Conservation (phyloP, 2,888 invertebrate genomes). For the Spialia ferax region DNA sequence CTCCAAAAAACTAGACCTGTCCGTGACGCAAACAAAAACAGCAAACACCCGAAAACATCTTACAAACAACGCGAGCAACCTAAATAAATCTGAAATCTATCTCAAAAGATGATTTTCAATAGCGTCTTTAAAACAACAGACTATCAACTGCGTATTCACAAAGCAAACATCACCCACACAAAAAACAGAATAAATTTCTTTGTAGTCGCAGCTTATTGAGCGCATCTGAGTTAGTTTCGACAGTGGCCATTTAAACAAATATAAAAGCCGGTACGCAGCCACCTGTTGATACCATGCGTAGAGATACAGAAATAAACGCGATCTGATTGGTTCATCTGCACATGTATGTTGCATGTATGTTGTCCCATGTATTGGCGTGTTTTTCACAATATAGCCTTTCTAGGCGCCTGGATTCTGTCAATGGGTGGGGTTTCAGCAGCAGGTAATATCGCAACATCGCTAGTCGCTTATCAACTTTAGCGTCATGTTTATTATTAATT, state of each 20-base stretch:
- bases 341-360: constrained; percentile 8
- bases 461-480: no score
- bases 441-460: no score
- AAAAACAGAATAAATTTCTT: constrained; percentile 38
- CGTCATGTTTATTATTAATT: no score
- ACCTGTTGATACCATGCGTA: constrained; percentile 38
- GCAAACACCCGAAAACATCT: not conserved
- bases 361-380: constrained; percentile 11
- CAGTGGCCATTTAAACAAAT: constrained; percentile 41
- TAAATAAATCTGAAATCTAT: not conserved
- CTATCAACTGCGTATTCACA: constrained; percentile 18
- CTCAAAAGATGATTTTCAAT: constrained; percentile 8
- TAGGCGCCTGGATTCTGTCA: constrained; percentile 37
- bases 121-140: constrained; percentile 12
- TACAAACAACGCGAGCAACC: not conserved
- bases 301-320: constrained; percentile 40
- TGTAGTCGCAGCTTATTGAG: constrained; percentile 39
- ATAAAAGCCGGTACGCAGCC: constrained; percentile 39
- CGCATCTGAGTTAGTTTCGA: constrained; percentile 40
- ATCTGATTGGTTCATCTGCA: constrained; percentile 27
- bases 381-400: constrained; percentile 29
- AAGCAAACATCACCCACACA: constrained; percentile 19
- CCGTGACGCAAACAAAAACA: not conserved
- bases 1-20: not conserved
- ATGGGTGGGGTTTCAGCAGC: constrained; percentile 32